Evolutionary conservation across 35 echinoderm and acorn worm genomes (phyloP), one percentile per base, ranked within the genome.

Genomic region (Lytechinus variegatus): DNA sequence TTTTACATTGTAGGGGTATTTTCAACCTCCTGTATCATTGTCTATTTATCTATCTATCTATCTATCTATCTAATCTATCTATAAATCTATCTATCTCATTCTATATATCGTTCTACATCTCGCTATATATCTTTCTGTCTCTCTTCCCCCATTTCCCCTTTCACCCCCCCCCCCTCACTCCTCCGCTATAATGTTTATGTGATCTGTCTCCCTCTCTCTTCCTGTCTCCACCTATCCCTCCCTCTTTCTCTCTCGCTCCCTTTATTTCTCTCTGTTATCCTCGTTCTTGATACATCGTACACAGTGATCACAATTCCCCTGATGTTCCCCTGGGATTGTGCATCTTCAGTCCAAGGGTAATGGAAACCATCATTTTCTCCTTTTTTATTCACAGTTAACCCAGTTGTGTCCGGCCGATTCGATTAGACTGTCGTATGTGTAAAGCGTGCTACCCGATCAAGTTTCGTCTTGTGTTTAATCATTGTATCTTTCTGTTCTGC

Each of bases 341-440:
- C 12, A 71, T 5, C 61, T 71, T 19, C 13, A 71, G 61, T 71
- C 61, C 6, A 0, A 6, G 61, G 61, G 61, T 71, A 71, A 71
- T 71, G 61, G 61, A 71, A 71, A 71, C 61, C 61, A 71, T 71
- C 61, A 71, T 71, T 71, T 71, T 71, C 61, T 71, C 61, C 61
- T 19, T 21, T 71, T 21, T 71, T 71, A 71, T 71, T 71, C 61
- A 71, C 61, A 4, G 61, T 71, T 71, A 71, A 71, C 61, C 61
- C 61, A 71, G 61, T 71, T 71, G 61, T 71, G 61, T 71, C 61
- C 61, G 24, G 61, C 61, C 61, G 61, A 71, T 71, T 71, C 61
- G 61, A 71, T 71, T 71, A 71, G 61, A 19, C 10, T 71, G 61
- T 13, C 61, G 61, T 19, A 71, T 71, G 61, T 71, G 61, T 71